Base-by-base conservation (phyloP, 2,113 vertebrate genomes). In the Petroica traversi region DNA sequence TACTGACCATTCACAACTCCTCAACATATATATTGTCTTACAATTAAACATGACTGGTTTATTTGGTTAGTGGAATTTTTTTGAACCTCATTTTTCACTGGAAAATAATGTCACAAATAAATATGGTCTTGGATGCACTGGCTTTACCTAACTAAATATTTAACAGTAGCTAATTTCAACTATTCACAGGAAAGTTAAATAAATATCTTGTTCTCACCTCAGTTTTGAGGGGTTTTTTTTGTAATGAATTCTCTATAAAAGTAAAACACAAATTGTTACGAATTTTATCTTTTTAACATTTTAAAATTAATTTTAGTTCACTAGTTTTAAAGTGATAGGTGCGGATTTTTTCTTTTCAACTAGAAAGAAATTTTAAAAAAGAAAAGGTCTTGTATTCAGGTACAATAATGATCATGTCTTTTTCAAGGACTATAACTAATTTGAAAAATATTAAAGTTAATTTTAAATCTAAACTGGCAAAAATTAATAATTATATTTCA, bases 11-110 rank as follows among this genome's bases (percentile, higher is more conserved):
- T 61, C 49, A 23, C 7, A 29, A 22, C 8, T 64, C 14, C 48
- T 33, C 24, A 61, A 62, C 3, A 20, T 16, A 2, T 8, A 36
- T 31, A 58, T 80, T 49, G 14, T 22, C 41, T 57, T 48, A 49
- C 9, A 75, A 73, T 61, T 77, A 80, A 9, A 18, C 10, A 5
- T 3, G 7, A 7, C 4, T 23, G 1, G 3, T 73, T 91, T 43
- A n/a, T 40, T 6, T 52, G 17, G 3, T 34, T 51, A 34, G 13
- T 15, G 7, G 4, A 3, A 0, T 3, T 15, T 33, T 52, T 82
- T 79, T 4, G 26, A 49, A 55, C 3, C 15, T 41, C 0, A 0
- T 68, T 45, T 83, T 88, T 64, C 28, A 48, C 13, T 62, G 19
- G 4, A 29, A 31, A 48, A 8, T 57, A 34, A 5, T 49, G 34